phyloP scores from a whole-genome alignment of 2,113 vertebrate genomes.

The Mesitornis unicolor region DNA sequence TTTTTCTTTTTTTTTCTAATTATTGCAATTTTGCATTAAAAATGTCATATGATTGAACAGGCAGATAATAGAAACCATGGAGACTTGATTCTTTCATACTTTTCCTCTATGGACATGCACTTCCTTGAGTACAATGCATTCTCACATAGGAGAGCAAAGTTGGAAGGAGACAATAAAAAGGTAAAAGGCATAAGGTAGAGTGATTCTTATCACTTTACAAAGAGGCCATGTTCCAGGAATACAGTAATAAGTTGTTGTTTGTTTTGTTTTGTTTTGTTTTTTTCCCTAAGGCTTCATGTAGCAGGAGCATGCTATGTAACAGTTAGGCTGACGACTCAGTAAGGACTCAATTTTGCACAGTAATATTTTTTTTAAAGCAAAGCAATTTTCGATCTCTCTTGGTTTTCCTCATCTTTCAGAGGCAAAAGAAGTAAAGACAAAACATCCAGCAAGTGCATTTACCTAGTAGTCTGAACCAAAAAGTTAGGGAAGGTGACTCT shows the following conservation, averaged over 20 bases:
- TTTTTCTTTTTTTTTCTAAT: neutral
- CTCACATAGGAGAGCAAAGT: neutral
- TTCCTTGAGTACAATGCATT: neutral
- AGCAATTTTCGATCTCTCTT: neutral
- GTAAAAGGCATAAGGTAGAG: too few species aligned
- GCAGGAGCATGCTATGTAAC: neutral
- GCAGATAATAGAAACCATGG: neutral
- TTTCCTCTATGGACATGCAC: neutral
- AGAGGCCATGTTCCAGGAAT: neutral
- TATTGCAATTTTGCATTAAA: neutral
- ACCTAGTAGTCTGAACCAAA: neutral
- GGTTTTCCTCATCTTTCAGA: neutral
- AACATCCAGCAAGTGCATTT: neutral
- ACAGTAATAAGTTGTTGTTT: neutral
- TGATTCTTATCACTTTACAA: neutral
- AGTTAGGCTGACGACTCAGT: neutral
- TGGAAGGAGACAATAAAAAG: too few species aligned
- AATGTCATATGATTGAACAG: neutral
- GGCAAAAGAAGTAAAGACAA: neutral
- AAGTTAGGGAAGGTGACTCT: neutral
- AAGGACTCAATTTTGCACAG: neutral
- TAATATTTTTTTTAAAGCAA: neutral
- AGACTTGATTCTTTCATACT: neutral
- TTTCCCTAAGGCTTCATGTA: accelerated
- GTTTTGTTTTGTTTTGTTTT: neutral